Evolutionary conservation across 2,797 vertebrate genomes (phyloP).

Genomic region (Amblyraja radiata): DNA sequence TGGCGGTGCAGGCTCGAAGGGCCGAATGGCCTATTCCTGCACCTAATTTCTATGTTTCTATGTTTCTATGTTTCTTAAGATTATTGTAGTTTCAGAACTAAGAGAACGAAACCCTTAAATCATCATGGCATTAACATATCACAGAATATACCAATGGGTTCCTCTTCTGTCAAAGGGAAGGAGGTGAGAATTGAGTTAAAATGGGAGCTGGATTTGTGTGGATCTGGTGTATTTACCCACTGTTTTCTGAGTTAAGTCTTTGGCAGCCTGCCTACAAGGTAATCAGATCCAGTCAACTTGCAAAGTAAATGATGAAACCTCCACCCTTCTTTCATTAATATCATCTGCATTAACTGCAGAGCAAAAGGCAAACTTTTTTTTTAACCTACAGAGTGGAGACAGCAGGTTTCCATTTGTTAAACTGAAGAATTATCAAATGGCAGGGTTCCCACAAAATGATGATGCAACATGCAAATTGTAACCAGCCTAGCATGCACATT

Average conservation of each 20-base stretch:
- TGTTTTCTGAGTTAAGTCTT: slow-evolving; percentile 52
- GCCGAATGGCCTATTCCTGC: too few relatives aligned
- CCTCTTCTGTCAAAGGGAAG: slow-evolving; percentile 53
- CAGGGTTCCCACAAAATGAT: background rate
- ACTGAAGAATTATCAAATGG: background rate
- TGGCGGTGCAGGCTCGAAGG: too few relatives aligned
- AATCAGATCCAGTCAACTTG: slow-evolving; percentile 55
- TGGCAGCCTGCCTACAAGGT: slow-evolving; percentile 51
- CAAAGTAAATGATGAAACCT: slow-evolving; percentile 49
- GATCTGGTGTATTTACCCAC: slow-evolving; percentile 58
- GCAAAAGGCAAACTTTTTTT: background rate
- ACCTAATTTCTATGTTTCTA: too few relatives aligned
- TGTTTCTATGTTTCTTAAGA: background rate
- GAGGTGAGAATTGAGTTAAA: slow-evolving; percentile 56
- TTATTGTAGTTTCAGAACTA: background rate
- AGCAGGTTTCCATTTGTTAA: slow-evolving; percentile 14
- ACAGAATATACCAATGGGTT: slow-evolving; percentile 8
- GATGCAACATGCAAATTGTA: background rate
- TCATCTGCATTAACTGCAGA: background rate
- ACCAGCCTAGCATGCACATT: background rate
- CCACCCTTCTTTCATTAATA: slow-evolving; percentile 24
- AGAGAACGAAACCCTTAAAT: background rate
- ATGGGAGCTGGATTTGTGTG: slow-evolving; percentile 58
- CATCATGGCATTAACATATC: background rate
- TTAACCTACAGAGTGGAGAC: background rate